Base-by-base conservation (phyloP, 2,888 invertebrate species). In the Nymphalis c-album region DNA sequence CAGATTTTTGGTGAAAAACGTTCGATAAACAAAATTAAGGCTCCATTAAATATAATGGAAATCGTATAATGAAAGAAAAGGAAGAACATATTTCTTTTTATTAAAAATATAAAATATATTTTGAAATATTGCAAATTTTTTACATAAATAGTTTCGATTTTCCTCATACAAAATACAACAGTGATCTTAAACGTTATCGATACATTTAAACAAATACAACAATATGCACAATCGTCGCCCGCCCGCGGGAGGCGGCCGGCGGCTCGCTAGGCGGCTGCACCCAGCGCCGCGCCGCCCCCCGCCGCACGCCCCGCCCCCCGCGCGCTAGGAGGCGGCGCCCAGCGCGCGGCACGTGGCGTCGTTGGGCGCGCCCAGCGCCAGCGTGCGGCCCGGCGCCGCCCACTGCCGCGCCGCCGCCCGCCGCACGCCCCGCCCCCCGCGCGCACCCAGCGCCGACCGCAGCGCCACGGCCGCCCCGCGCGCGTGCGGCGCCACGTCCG, bases 311-410 rank as follows among this genome's bases (percentile, higher is more conserved):
- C 57, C 40, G 62, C 62, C 53, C 7, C 31, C 31, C 53, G 53
- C 53, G 53, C 53, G 53, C n/a, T n/a, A n/a, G n/a, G n/a, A n/a
- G 46, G 46, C 51, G 48, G 60, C 40, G 62, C 62, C 53, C 7
- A 55, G 53, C 53, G 53, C 53, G 53, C 53, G 53, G 53, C 53
- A 55, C 31, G n/a, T n/a, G 26, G 26, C 53, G 53, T 55, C 53
- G 53, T 55, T 55, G 60, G 48, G 40, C 10, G 67, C 58, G 68
- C n/a, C 35, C 57, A 64, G 47, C 59, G 64, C 69, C 69, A 85
- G 80, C 72, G 78, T 75, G 78, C 82, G 77, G 77, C 89, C 86
- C 57, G 81, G 78, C 75, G 83, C 77, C 76, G 82, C 78, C 64
- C n/a, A 10, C 57, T 67, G 18, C 63, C 45, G 35, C 68, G 67